phyloP scores from a whole-genome alignment of 2,113 vertebrate species.

The Antigone vipio region DNA sequence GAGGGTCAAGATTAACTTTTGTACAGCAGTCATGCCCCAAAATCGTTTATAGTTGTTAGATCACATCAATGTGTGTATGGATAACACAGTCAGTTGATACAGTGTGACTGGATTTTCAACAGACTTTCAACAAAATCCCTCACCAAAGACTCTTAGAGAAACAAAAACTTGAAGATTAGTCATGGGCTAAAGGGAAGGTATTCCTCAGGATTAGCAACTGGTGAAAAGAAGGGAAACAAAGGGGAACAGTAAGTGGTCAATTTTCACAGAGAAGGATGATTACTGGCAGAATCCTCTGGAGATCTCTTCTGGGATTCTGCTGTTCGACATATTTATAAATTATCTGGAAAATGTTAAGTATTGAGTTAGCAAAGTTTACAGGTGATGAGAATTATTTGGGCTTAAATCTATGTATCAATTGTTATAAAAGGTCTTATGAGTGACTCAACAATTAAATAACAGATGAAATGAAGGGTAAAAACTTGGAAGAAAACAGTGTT shows the following conservation, averaged over 20 bases:
- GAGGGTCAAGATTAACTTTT: slow-evolving; percentile 14
- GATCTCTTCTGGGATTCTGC: neutral
- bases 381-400: neutral
- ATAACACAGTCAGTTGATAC: slow-evolving; percentile 25
- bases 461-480: neutral
- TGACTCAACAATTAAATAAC: neutral
- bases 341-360: neutral
- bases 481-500: neutral
- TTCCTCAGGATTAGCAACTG: slow-evolving; percentile 46
- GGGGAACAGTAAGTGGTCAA: slow-evolving; percentile 9
- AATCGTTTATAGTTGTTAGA: slow-evolving; percentile 13
- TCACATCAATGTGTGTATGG: neutral
- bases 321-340: neutral
- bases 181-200: slow-evolving; percentile 46
- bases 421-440: neutral
- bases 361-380: neutral
- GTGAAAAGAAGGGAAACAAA: slow-evolving; percentile 44
- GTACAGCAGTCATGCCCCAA: neutral
- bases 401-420: neutral
- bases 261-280: slow-evolving; percentile 42
- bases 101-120: slow-evolving; percentile 53
- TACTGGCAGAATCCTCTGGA: slow-evolving; percentile 20
- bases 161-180: slow-evolving; percentile 59
- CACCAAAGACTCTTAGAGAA: slow-evolving; percentile 28
- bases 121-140: slow-evolving; percentile 46